Base-by-base conservation (phyloP, 2,113 vertebrate genomes). In the Pundamilia nyererei region DNA sequence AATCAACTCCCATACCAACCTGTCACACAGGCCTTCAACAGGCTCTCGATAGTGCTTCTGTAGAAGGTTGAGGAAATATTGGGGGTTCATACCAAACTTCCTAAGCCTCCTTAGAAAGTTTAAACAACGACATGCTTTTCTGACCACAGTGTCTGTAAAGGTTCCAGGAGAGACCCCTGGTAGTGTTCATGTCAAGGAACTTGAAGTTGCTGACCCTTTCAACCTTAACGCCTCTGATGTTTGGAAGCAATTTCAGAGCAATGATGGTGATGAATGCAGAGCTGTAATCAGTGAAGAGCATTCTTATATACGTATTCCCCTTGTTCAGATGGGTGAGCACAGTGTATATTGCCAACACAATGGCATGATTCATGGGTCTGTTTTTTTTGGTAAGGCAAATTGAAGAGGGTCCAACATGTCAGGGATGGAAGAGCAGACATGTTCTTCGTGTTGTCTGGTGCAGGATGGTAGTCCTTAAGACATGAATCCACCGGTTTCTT, bases 91-190 rank as follows among this genome's bases (percentile, higher is more conserved):
- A 1, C 58, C 15, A 62, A 35, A 62, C 58, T 11, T 62, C 17
- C 5, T 62, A 35, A 62, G 58, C 17, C 31, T 62, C 9, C 58
- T 62, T 62, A 35, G 31, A 11, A 35, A 35, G 0, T n/a, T n/a
- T 62, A 19, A 33, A 19, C 58, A 19, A 11, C 6, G 0, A n/a
- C 17, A 35, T 19, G 58, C 31, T 17, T 62, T 0, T 62, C 31
- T 62, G 2, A 62, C 58, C 58, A 58, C 14, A 62, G 15, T 62
- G 58, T 62, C 58, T 0, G 29, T 33, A 33, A 62, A 62, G 31
- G 26, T 15, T 31, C 56, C 58, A 33, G 58, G 58, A 62, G 9
- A 62, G 29, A 33, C 15, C 29, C 29, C 19, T 21, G 33, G 62
- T 21, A 21, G 33, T 7, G 6, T 40, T 68, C 19, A 38, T 13